Evolutionary conservation across 2,888 invertebrate genomes (phyloP).

Genomic region (Ariolimax columbianus): DNA sequence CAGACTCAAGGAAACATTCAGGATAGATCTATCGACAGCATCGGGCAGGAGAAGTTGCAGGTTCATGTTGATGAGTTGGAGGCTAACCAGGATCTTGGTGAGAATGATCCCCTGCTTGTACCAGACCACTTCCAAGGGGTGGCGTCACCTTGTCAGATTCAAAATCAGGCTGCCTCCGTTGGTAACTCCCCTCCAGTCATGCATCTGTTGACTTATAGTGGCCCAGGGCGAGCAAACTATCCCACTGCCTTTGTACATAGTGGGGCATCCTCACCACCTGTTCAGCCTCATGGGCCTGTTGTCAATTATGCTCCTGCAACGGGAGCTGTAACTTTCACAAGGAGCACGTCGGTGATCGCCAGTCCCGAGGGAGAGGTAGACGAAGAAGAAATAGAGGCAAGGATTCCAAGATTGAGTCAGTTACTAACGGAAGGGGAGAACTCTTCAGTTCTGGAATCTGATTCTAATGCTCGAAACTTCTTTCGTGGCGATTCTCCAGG

Average conservation of each 20-base stretch:
- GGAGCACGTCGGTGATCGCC: constrained; percentile 49
- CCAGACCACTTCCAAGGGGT: constrained; percentile 19
- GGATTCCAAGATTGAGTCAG: constrained; percentile 42
- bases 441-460: neutral
- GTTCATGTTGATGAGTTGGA: constrained; percentile 35
- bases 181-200: constrained; percentile 18
- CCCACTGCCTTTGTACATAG: neutral
- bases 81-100: constrained; percentile 40
- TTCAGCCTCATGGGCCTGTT: constrained; percentile 17
- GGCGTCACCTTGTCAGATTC: constrained; percentile 1
- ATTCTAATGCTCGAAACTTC: neutral
- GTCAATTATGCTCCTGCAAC: constrained; percentile 31
- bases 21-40: constrained; percentile 45
- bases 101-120: constrained; percentile 44
- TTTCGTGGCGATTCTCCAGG: constrained; percentile 28
- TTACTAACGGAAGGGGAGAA: constrained; percentile 38
- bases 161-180: neutral
- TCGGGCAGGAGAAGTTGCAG: constrained; percentile 39
- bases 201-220: neutral
- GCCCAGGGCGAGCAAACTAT: neutral
- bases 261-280: constrained; percentile 11
- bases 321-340: constrained; percentile 38
- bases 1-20: constrained; percentile 20
- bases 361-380: constrained; percentile 51
- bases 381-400: constrained; percentile 47